Base-by-base conservation (phyloP, 2,797 vertebrate genomes). In the Myioborus miniatus region DNA sequence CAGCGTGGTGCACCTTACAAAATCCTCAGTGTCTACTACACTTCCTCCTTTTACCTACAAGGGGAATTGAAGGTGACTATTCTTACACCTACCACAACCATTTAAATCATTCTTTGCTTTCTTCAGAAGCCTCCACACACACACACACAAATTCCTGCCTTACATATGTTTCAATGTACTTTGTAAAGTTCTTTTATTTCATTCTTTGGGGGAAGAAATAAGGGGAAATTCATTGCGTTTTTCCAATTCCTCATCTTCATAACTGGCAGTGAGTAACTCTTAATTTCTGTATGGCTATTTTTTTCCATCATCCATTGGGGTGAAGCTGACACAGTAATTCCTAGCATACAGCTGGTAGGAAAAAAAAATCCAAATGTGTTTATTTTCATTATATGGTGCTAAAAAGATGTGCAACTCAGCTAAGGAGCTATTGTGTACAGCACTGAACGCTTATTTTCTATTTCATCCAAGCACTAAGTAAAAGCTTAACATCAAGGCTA, bases 181-280 rank as follows among this genome's bases (percentile, higher is more conserved):
- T 49, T 75, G 56, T 27, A 75, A 62, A 80, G 41, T 91, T 53
- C 82, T 46, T 64, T 75, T 14, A 32, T 60, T 89, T 83, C 12
- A 34, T 71, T 76, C 11, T 56, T 50, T 32, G 7, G 18, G 22
- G 62, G 23, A 68, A 67, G 44, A 24, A 79, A 79, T 56, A 90
- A 93, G 55, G 53, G 75, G 77, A 92, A 96, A 84, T 62, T 58
- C 32, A 27, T 71, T 78, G 60, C 9, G 6, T 89, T 94, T 79
- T 96, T 90, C 93, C 87, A 93, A 43, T 93, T 96, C 85, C 87
- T 84, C 90, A 80, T 72, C 85, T 90, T 91, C 11, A 6, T 91
- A 94, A 90, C 91, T 50, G 64, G 32, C 87, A 95, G 39, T 88
- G 91, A 96, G 53, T 90, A 93, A 88, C 30, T 82, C 49, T 32